These are phyloP conservation scores for Lordiphosa mommai DNA, from an alignment of 1,140 invertebrate genomes.

Conservation along the genomic window DNA sequence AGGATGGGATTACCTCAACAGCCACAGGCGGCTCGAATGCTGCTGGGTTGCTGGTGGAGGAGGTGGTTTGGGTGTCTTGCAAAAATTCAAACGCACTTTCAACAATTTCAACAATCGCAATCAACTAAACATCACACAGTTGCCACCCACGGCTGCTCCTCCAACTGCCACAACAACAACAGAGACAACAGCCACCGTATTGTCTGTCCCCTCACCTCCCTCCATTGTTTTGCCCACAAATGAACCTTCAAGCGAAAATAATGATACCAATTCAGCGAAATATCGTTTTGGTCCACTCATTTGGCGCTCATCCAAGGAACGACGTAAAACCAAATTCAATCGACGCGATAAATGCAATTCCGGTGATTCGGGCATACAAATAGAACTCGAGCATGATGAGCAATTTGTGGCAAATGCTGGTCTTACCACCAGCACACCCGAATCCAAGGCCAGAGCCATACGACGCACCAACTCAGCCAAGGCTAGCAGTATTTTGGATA, in stretches of 20 bases:
- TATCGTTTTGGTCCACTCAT: constrained; percentile 85
- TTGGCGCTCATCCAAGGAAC: constrained; percentile 86
- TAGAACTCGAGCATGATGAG: constrained; percentile 82
- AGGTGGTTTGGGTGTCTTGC: constrained; percentile 81
- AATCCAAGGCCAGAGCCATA: constrained; percentile 43
- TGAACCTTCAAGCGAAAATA: constrained; percentile 6
- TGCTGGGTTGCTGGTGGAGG: neutral
- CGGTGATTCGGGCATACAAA: constrained; percentile 88
- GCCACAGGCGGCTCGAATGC: neutral
- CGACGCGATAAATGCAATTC: constrained; percentile 87
- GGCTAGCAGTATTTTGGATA: constrained; percentile 43
- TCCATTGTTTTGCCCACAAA: neutral
- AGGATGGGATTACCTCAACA: constrained; percentile 13
- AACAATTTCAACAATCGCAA: constrained; percentile 80
- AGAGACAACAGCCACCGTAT: constrained; percentile 7
- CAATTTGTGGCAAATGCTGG: constrained; percentile 22
- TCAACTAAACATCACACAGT: constrained; percentile 45
- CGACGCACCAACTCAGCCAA: constrained; percentile 72
- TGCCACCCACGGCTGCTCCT: constrained; percentile 63
- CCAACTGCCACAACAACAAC: too few species aligned
- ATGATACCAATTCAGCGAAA: constrained; percentile 39
- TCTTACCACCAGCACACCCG: constrained; percentile 8
- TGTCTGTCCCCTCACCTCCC: neutral
- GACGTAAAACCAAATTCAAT: constrained; percentile 86
- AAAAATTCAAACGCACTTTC: constrained; percentile 87